phyloP scores from a whole-genome alignment of 2,113 vertebrate species.

The Gasterosteus nipponicus region DNA sequence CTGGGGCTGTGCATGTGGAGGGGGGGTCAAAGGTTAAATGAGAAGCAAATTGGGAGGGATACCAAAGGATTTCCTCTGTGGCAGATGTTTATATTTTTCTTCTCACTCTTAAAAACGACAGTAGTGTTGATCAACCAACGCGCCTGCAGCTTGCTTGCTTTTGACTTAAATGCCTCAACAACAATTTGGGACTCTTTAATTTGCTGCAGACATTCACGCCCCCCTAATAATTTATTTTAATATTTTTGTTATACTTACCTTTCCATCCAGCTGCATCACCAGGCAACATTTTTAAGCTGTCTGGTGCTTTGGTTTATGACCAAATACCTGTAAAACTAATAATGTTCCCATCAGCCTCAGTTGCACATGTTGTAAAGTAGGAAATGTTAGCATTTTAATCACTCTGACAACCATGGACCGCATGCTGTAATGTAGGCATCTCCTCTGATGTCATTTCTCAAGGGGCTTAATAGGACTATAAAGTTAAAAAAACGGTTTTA shows the following conservation, averaged over 20 bases:
- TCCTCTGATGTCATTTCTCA: background rate
- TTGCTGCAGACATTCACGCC: background rate
- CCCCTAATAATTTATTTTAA: background rate
- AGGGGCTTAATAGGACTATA: background rate
- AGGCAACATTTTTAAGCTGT: background rate
- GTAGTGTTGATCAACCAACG: background rate
- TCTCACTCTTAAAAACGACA: background rate
- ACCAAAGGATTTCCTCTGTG: background rate
- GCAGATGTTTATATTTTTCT: background rate
- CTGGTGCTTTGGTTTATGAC: background rate
- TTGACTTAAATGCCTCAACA: background rate
- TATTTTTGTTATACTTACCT: background rate
- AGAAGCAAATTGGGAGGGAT: slow-evolving; percentile 10
- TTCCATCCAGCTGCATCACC: background rate
- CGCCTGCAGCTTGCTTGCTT: background rate
- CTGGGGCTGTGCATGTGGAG: background rate
- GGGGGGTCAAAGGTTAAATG: slow-evolving; percentile 43
- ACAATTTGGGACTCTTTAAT: background rate
- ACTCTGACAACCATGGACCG: background rate
- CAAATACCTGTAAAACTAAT: background rate
- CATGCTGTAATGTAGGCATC: background rate
- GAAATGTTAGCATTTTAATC: background rate
- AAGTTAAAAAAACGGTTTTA: background rate
- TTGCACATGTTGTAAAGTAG: background rate
- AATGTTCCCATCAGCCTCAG: background rate